These are phyloP conservation scores for Nephrotoma guestfalica DNA, from an alignment of 2,888 invertebrate species.

Conservation along the genomic window DNA sequence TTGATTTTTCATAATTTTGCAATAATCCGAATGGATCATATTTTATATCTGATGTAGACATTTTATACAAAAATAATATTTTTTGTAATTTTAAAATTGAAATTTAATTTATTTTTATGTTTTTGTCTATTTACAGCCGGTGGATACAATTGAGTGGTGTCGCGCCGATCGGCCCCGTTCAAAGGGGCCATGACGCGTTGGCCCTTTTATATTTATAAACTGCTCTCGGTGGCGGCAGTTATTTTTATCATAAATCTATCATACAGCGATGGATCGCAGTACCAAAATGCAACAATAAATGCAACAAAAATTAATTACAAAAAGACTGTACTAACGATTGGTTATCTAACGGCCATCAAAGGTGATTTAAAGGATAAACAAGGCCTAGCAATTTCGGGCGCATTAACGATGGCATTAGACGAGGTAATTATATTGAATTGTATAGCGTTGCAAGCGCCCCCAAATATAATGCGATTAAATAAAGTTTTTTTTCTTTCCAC, in stretches of 20 bases:
- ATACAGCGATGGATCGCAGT: constrained; percentile 34
- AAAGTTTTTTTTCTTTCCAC: constrained; percentile 11
- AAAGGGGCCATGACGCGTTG: constrained; percentile 36
- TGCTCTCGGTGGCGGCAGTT: constrained; percentile 48
- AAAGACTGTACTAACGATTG: constrained; percentile 51
- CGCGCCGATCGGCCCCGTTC: constrained; percentile 46
- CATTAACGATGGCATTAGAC: constrained; percentile 75
- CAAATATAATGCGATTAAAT: neutral
- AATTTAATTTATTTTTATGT: neutral
- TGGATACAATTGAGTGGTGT: constrained; percentile 36
- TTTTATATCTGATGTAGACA: too few species aligned
- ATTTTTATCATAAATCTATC: constrained; percentile 21
- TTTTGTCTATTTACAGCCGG: constrained; percentile 21
- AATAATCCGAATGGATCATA: too few species aligned
- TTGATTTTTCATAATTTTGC: too few species aligned
- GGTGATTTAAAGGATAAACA: constrained; percentile 63
- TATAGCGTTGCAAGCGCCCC: neutral
- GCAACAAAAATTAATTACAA: constrained; percentile 22
- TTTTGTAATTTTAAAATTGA: too few species aligned
- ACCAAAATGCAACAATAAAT: constrained; percentile 16
- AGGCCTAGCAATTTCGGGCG: constrained; percentile 81
- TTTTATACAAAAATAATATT: too few species aligned
- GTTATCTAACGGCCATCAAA: constrained; percentile 72
- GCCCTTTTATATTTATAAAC: constrained; percentile 42
- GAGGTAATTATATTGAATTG: constrained; percentile 38